Conservation (phyloP, 2,113 vertebrate genomes). For the Tychaedon coryphoeus region DNA sequence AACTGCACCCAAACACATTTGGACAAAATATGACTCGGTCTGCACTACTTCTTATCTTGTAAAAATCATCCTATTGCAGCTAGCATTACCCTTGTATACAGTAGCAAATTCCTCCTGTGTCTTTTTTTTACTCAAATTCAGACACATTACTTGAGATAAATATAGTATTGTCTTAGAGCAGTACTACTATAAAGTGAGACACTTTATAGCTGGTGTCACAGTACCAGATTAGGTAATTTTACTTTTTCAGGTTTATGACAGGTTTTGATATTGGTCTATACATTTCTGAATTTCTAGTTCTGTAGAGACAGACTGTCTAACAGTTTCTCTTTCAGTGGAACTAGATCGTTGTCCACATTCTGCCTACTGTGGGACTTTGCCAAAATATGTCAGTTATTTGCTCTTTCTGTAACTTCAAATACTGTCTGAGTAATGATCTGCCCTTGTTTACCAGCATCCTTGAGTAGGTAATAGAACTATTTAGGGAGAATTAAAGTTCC, state of each 20-base stretch:
- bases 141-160: neutral
- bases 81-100: neutral
- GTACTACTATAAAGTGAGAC: neutral
- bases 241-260: neutral
- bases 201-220: neutral
- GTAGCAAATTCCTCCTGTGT: neutral
- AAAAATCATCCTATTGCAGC: neutral
- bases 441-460: neutral
- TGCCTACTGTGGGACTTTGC: neutral
- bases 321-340: neutral
- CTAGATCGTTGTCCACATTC: neutral
- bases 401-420: neutral
- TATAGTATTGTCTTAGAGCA: neutral
- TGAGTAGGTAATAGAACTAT: slow-evolving; percentile 16
- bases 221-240: neutral
- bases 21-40: neutral
- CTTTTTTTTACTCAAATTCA: neutral
- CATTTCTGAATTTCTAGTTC: neutral
- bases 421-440: neutral
- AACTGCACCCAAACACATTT: neutral
- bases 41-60: neutral
- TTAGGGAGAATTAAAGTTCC: neutral
- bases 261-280: neutral
- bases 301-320: neutral
- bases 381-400: neutral